Conservation (phyloP, 2,113 vertebrate genomes). For the rabbit (Oryctolagus cuniculus) region DNA sequence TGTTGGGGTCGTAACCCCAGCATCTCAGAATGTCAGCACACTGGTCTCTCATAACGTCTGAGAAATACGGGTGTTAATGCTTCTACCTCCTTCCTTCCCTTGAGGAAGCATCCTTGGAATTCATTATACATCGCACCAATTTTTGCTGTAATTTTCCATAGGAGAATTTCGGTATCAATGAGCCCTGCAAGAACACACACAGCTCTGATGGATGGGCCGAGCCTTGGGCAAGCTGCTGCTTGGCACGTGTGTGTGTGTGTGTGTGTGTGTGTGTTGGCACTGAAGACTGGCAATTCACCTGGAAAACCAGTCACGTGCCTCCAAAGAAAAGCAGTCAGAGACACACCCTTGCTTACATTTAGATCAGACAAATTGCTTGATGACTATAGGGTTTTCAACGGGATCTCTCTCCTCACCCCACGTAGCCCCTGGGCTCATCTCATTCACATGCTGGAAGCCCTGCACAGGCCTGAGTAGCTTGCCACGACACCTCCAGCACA, state of each 20-base stretch:
- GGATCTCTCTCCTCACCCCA: not conserved
- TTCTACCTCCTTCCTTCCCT: not conserved
- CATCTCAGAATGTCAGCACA: not conserved
- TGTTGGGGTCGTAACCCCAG: too few species aligned
- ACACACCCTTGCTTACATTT: not conserved
- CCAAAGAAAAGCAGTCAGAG: constrained; percentile 52
- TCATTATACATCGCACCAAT: constrained; percentile 40
- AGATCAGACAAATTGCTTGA: not conserved
- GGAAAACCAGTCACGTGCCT: constrained; percentile 52
- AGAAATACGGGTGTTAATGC: not conserved
- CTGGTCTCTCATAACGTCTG: not conserved
- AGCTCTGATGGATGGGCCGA: constrained; percentile 43
- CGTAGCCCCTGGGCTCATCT: not conserved
- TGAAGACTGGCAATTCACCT: constrained; percentile 49
- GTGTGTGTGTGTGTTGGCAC: not conserved
- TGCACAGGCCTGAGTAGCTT: not conserved
- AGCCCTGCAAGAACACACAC: constrained; percentile 29
- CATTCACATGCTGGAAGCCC: not conserved
- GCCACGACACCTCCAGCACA: not conserved
- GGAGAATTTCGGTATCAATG: constrained; percentile 61
- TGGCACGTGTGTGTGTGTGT: not conserved
- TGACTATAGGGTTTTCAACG: not conserved
- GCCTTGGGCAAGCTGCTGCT: constrained; percentile 23
- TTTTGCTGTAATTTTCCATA: constrained; percentile 56
- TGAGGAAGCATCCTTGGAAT: not conserved